phyloP scores from a whole-genome alignment of 2,797 vertebrate species.

The Remorina albescens region DNA sequence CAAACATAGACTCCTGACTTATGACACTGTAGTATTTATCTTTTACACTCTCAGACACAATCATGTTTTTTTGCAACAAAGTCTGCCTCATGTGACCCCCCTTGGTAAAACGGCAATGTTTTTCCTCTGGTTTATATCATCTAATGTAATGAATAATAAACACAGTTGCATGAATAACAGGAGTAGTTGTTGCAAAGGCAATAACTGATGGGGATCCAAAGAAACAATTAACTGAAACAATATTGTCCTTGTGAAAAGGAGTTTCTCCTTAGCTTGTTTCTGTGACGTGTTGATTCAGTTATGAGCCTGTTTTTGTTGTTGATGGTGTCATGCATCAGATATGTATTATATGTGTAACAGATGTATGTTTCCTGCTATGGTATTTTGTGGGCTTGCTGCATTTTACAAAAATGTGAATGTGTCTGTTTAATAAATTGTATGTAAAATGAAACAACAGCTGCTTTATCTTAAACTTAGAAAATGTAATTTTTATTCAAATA shows the following conservation, averaged over 20 bases:
- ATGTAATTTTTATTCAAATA: not conserved
- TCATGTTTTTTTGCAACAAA: not conserved
- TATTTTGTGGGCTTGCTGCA: not conserved
- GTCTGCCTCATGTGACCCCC: not conserved
- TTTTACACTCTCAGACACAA: conserved; percentile 21
- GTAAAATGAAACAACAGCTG: not conserved
- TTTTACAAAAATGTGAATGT: not conserved
- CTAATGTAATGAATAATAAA: not conserved
- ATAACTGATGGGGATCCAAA: conserved; percentile 19
- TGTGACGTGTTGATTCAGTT: not conserved
- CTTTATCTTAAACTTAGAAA: too few species aligned
- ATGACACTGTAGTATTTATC: conserved; percentile 37
- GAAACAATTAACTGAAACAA: not conserved
- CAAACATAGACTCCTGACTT: conserved; percentile 22
- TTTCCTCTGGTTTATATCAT: conserved; percentile 17
- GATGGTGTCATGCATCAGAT: not conserved
- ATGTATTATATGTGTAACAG: not conserved
- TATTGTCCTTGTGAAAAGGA: not conserved
- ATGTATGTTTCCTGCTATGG: not conserved
- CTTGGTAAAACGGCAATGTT: not conserved
- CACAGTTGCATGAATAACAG: not conserved
- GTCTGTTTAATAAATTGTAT: not conserved
- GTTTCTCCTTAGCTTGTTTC: not conserved
- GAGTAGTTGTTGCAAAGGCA: conserved; percentile 44
- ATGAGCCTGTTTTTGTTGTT: not conserved